These are phyloP conservation scores for Pycnomerus fuliginosus DNA, from an alignment of 2,888 invertebrate species.

Conservation along the genomic window DNA sequence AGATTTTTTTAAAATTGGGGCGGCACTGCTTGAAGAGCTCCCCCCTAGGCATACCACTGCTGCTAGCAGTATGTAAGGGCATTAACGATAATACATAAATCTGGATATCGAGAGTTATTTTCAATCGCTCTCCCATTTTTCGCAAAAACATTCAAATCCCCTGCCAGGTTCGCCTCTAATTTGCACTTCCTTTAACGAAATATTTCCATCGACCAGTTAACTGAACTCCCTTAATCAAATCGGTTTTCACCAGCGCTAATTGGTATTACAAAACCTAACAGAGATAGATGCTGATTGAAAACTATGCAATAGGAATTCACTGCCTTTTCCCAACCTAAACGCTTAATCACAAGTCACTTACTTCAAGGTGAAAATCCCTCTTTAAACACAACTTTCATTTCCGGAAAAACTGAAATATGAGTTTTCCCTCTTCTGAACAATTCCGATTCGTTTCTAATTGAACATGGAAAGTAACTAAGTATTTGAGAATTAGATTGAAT, in stretches of 20 bases:
- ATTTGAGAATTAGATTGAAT: too few relatives aligned
- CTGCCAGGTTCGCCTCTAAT: conserved; percentile 9
- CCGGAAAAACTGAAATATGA: not conserved
- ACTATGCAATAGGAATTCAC: conserved; percentile 9
- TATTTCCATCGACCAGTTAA: conserved; percentile 10
- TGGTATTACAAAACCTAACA: conserved; percentile 7
- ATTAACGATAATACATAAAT: conserved; percentile 26
- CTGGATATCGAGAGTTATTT: conserved; percentile 22
- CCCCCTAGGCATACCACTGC: too few relatives aligned
- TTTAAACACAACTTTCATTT: conserved; percentile 2
- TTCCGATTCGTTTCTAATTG: not conserved
- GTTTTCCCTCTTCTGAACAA: not conserved
- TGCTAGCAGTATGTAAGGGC: conserved; percentile 20
- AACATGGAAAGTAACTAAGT: too few relatives aligned
- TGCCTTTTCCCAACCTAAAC: too few relatives aligned
- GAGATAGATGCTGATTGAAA: conserved; percentile 4
- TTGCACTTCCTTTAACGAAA: conserved; percentile 10
- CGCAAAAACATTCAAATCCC: conserved; percentile 16
- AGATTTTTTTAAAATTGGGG: too few relatives aligned
- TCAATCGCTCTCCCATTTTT: conserved; percentile 24
- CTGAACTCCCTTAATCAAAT: not conserved
- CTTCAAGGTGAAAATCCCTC: conserved; percentile 4
- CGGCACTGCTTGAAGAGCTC: too few relatives aligned
- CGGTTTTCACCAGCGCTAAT: conserved; percentile 11
- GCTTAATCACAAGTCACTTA: conserved; percentile 8